Conservation (phyloP, 2,797 vertebrate species). For the Onychomys torridus region DNA sequence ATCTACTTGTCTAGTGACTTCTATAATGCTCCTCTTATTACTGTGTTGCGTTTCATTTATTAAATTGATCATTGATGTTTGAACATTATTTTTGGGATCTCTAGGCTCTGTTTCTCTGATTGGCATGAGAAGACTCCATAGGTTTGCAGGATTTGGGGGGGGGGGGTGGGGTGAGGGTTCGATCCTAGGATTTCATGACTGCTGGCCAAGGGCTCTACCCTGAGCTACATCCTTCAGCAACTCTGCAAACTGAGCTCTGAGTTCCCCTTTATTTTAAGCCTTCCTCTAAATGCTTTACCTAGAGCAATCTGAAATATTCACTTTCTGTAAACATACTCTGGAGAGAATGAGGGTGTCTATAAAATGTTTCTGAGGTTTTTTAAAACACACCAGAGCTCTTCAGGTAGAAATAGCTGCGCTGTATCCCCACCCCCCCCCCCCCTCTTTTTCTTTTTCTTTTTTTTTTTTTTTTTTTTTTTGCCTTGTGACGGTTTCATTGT, state of each 20-base stretch:
- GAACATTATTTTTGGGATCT: slow-evolving; percentile 52
- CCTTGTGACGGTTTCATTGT: not conserved
- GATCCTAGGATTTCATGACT: not conserved
- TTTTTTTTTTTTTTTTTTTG: too few relatives aligned
- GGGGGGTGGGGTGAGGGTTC: not conserved
- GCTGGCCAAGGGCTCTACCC: not conserved
- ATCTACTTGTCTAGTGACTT: slow-evolving; percentile 9
- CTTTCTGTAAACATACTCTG: not conserved
- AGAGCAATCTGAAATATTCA: not conserved
- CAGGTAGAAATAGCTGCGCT: not conserved
- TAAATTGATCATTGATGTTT: not conserved
- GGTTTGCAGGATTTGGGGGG: not conserved
- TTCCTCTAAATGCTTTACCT: not conserved
- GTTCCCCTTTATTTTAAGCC: not conserved
- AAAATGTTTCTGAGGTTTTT: slow-evolving; percentile 30
- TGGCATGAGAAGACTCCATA: not conserved
- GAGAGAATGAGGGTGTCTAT: not conserved
- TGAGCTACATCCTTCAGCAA: not conserved
- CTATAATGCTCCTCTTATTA: not conserved
- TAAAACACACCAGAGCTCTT: not conserved
- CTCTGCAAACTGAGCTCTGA: not conserved
- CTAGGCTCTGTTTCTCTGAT: not conserved
- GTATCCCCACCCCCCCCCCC: too few relatives aligned
- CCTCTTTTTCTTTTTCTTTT: too few relatives aligned
- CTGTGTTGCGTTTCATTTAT: not conserved